Conservation (phyloP, 2,797 vertebrate genomes). For the Aulostomus chinensis region DNA sequence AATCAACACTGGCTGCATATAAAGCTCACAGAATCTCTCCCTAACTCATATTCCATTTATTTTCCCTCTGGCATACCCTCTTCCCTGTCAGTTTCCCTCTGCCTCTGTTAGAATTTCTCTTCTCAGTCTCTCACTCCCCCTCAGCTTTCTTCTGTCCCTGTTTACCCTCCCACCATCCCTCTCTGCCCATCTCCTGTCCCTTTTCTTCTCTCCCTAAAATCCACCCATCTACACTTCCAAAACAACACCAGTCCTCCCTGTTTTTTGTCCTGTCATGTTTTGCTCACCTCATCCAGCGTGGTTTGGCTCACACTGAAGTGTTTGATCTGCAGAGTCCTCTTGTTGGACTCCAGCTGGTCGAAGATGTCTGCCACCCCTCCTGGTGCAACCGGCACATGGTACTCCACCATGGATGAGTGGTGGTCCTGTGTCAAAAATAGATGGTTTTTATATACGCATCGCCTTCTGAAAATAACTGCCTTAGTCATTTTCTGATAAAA, state of each 20-base stretch:
- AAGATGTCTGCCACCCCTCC: constrained; percentile 97
- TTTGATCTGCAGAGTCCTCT: constrained; percentile 88
- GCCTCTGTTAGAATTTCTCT: constrained; percentile 57
- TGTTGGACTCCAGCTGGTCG: constrained; percentile 90
- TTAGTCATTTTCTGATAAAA: too few relatives aligned
- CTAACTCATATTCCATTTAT: constrained; percentile 73
- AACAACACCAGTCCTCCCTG: not conserved
- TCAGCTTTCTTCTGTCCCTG: constrained; percentile 56
- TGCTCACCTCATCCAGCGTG: constrained; percentile 94
- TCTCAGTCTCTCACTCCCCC: constrained; percentile 61
- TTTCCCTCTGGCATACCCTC: constrained; percentile 64
- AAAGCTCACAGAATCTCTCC: constrained; percentile 62
- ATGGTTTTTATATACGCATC: too few relatives aligned
- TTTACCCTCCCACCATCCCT: constrained; percentile 24
- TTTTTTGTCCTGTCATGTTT: constrained; percentile 12
- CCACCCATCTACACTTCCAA: not conserved
- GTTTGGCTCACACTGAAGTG: constrained; percentile 98
- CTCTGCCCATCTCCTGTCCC: constrained; percentile 35
- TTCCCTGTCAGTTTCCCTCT: constrained; percentile 53
- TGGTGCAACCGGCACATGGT: constrained; percentile 89
- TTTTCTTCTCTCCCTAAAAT: constrained; percentile 32
- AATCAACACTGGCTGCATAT: constrained; percentile 67
- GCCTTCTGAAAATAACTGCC: too few relatives aligned
- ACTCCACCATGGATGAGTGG: constrained; percentile 91
- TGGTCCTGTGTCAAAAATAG: constrained; percentile 88